These are phyloP conservation scores for Phataginus tricuspis DNA, from an alignment of 2,797 vertebrate genomes.

Conservation along the genomic window DNA sequence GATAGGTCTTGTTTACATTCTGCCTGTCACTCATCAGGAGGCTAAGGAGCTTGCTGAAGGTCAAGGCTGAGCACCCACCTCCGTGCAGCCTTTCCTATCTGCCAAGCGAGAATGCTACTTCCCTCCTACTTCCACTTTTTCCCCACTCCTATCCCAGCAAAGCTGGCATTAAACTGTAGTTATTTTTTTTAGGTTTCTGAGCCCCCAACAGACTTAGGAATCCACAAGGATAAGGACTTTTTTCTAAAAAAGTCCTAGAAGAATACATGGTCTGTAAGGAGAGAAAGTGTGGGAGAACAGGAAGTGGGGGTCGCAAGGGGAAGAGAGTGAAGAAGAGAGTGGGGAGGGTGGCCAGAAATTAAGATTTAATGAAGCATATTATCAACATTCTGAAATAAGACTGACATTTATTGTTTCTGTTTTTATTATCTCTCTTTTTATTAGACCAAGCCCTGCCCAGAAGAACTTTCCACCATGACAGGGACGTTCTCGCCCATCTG, in stretches of 20 bases:
- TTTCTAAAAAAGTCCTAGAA: background rate
- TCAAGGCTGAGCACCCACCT: background rate
- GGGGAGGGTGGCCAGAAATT: too few species aligned
- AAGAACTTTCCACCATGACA: background rate
- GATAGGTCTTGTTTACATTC: background rate
- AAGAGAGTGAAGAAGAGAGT: rapidly evolving
- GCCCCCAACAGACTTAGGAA: too few species aligned
- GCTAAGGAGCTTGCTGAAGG: slow-evolving; percentile 33
- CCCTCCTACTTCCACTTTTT: background rate
- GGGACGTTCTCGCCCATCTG: background rate
- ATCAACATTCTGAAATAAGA: background rate
- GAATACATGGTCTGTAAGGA: background rate
- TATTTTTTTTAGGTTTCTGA: background rate
- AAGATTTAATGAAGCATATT: background rate
- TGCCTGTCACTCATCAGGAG: background rate
- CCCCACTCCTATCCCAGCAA: background rate
- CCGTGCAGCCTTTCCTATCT: background rate
- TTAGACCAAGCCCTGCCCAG: background rate
- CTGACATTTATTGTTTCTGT: background rate
- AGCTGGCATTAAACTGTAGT: background rate
- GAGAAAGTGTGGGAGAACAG: background rate
- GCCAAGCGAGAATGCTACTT: too few species aligned
- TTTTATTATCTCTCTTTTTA: background rate
- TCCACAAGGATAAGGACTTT: background rate
- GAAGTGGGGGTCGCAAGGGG: background rate